These are phyloP conservation scores for Scaptodrosophila lebanonensis DNA, from an alignment of 1,140 invertebrate genomes.

Conservation along the genomic window DNA sequence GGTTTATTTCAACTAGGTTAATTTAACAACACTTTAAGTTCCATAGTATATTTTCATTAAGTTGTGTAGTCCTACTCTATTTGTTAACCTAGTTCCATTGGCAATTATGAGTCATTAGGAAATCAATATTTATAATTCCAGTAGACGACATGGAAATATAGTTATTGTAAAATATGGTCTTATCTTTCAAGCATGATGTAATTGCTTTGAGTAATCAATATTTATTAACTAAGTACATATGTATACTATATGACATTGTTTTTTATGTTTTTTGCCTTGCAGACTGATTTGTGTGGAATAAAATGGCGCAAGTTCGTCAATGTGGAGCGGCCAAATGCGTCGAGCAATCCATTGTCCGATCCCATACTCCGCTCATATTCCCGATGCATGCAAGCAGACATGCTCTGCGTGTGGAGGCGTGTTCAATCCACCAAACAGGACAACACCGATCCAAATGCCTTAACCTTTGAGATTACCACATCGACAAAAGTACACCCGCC, in stretches of 20 bases:
- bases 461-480: constrained; percentile 74
- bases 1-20: too few species aligned
- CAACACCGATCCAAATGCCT: constrained; percentile 70
- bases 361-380: constrained; percentile 95
- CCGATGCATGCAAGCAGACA: constrained; percentile 94
- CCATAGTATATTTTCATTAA: too few species aligned
- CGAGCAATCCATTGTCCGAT: constrained; percentile 89
- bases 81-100: too few species aligned
- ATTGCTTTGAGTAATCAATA: constrained; percentile 1
- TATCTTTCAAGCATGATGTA: neutral
- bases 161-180: too few species aligned
- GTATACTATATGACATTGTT: constrained; percentile 18
- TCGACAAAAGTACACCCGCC: constrained; percentile 79
- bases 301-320: constrained; percentile 98
- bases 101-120: too few species aligned
- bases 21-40: too few species aligned
- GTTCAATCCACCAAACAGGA: constrained; percentile 81
- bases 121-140: too few species aligned
- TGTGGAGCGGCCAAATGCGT: constrained; percentile 79
- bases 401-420: constrained; percentile 97
- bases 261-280: constrained; percentile 40
- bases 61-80: too few species aligned
- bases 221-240: neutral
- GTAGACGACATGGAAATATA: too few species aligned
- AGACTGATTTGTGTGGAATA: constrained; percentile 99